Conservation (phyloP, 1,140 invertebrate species). For the Armadillidium nasatum region DNA sequence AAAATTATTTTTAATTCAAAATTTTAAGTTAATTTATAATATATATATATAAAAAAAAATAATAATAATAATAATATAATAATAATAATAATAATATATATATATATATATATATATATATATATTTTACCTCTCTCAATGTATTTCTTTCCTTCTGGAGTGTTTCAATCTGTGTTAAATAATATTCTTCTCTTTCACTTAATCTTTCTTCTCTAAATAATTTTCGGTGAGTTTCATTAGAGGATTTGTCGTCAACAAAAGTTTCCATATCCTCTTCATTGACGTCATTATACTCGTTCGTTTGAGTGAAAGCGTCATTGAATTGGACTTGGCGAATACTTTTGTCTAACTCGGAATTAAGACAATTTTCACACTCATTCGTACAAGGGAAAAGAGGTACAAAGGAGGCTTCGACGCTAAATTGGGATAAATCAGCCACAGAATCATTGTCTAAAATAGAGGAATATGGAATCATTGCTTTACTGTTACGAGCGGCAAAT, state of each 20-base stretch:
- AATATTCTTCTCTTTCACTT: conserved; percentile 37
- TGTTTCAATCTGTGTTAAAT: conserved; percentile 40
- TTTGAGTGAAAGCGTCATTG: neutral
- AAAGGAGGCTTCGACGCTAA: neutral
- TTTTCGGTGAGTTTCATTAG: neutral
- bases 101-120: too few relatives aligned
- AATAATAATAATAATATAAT: conserved; percentile 6
- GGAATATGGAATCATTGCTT: neutral
- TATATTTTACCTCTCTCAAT: conserved; percentile 34
- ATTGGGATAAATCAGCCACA: neutral
- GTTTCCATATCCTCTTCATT: neutral
- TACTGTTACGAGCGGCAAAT: neutral
- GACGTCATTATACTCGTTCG: neutral
- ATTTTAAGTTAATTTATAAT: neutral
- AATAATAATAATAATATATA: conserved; percentile 6
- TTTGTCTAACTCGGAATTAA: neutral
- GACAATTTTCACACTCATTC: neutral
- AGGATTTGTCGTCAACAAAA: neutral
- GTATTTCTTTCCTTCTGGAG: conserved; percentile 40
- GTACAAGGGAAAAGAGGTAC: neutral
- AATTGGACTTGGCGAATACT: neutral
- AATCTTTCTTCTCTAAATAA: neutral
- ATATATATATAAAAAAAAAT: neutral
- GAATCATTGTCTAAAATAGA: neutral
- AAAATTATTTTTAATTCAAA: too few relatives aligned